These are phyloP conservation scores for Hoplodrina blanda DNA, from an alignment of 2,888 invertebrate species.

Conservation along the genomic window DNA sequence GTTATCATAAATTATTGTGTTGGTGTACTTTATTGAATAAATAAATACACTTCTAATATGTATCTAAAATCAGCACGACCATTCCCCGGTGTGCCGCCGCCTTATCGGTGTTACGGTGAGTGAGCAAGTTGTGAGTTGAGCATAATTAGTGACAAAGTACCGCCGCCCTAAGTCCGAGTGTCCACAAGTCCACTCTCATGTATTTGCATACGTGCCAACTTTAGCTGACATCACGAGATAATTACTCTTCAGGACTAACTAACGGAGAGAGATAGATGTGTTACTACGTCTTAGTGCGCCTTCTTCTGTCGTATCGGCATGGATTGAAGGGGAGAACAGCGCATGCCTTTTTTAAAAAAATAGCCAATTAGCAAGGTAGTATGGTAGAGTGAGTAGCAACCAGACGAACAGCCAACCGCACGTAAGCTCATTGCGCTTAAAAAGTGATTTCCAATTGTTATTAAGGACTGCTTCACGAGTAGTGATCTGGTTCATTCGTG, in stretches of 20 bases:
- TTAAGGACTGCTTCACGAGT: too few species aligned
- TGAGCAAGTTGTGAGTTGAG: conserved; percentile 64
- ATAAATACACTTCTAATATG: neutral
- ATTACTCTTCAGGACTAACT: conserved; percentile 19
- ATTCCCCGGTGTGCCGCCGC: conserved; percentile 35
- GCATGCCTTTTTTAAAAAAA: neutral
- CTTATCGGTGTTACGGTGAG: conserved; percentile 46
- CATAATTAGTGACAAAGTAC: conserved; percentile 68
- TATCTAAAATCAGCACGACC: neutral
- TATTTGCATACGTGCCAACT: conserved; percentile 67
- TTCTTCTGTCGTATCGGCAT: neutral
- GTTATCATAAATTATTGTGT: neutral
- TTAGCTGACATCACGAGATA: conserved; percentile 37
- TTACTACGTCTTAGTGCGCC: neutral
- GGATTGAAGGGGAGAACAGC: too few species aligned
- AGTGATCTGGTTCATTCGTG: too few species aligned
- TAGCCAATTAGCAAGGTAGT: neutral
- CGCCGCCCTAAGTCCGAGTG: conserved; percentile 40
- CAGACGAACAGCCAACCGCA: too few species aligned
- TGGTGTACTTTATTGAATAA: too few species aligned
- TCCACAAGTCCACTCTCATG: conserved; percentile 54
- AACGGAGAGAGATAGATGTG: neutral
- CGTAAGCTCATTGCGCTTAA: too few species aligned
- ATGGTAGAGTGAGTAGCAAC: neutral
- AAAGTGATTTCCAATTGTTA: too few species aligned